phyloP scores from a whole-genome alignment of 2,888 invertebrate species.

The Cecidostiba fungosa region DNA sequence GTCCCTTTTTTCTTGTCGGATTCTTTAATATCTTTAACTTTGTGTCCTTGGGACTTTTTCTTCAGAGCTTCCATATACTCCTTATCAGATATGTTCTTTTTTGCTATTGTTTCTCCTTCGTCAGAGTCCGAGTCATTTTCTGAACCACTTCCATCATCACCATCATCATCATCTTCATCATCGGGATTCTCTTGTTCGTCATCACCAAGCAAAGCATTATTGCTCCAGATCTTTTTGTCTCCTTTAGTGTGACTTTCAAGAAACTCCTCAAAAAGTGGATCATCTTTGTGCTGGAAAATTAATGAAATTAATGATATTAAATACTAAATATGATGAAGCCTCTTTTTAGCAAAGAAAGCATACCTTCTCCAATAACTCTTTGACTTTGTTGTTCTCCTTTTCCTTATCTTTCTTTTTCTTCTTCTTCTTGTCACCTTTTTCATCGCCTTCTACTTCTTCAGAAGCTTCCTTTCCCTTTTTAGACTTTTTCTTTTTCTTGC shows the following conservation, averaged over 20 bases:
- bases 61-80: constrained; percentile 89
- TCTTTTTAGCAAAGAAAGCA: constrained; percentile 23
- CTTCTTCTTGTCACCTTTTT: constrained; percentile 68
- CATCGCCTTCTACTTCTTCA: constrained; percentile 81
- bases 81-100: constrained; percentile 72
- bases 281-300: constrained; percentile 87
- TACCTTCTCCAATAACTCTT: constrained; percentile 86
- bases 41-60: constrained; percentile 80
- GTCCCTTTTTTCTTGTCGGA: constrained; percentile 73
- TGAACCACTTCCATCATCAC: constrained; percentile 83
- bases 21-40: constrained; percentile 77
- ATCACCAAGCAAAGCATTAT: constrained; percentile 76
- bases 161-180: constrained; percentile 69
- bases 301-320: constrained; percentile 15
- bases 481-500: constrained; percentile 67
- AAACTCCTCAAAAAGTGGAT: constrained; percentile 94
- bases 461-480: constrained; percentile 84
- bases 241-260: constrained; percentile 88
- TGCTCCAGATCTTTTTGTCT: constrained; percentile 81
- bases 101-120: constrained; percentile 46
- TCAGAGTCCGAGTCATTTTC: constrained; percentile 87
- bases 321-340: neutral
- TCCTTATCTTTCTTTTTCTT: constrained; percentile 80
- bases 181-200: constrained; percentile 71
- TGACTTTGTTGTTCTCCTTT: constrained; percentile 81